These are phyloP conservation scores for Hystrix cristata DNA, from an alignment of 2,113 vertebrate genomes.

Conservation along the genomic window DNA sequence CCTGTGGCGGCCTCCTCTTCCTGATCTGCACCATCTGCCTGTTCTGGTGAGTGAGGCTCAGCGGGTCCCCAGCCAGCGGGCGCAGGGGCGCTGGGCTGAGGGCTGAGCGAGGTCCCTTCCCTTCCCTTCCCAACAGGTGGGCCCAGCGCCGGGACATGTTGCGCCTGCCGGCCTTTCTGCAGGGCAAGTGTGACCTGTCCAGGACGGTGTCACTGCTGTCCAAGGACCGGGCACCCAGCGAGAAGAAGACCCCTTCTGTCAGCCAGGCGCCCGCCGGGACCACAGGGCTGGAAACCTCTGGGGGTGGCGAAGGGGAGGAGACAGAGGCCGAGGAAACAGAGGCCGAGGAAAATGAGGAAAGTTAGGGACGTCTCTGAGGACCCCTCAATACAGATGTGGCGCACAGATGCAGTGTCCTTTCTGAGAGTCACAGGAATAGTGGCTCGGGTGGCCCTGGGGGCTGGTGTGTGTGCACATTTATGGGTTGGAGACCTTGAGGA, in stretches of 20 bases:
- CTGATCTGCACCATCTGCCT: constrained; percentile 65
- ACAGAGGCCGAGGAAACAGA: background rate
- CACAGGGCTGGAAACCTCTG: accelerated
- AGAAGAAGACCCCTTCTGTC: accelerated
- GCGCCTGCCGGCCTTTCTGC: background rate
- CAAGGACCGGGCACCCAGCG: background rate
- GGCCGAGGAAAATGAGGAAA: background rate
- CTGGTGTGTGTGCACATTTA: background rate
- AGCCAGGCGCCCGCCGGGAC: background rate
- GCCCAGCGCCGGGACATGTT: constrained; percentile 62
- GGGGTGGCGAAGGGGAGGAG: background rate
- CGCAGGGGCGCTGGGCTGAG: accelerated
- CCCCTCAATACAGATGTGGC: constrained; percentile 66
- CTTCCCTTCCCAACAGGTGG: constrained; percentile 56
- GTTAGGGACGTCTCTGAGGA: background rate
- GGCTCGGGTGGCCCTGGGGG: background rate
- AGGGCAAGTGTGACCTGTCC: background rate
- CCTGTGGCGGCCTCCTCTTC: constrained; percentile 67
- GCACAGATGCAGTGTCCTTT: background rate
- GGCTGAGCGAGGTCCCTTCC: background rate
- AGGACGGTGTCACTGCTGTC: constrained; percentile 47
- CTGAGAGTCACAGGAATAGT: background rate
- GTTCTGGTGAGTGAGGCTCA: constrained; percentile 66
- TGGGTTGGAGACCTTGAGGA: background rate
- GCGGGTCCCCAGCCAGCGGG: background rate